Evolutionary conservation across 2,797 vertebrate species (phyloP).

Genomic region (Iguana delicatissima): DNA sequence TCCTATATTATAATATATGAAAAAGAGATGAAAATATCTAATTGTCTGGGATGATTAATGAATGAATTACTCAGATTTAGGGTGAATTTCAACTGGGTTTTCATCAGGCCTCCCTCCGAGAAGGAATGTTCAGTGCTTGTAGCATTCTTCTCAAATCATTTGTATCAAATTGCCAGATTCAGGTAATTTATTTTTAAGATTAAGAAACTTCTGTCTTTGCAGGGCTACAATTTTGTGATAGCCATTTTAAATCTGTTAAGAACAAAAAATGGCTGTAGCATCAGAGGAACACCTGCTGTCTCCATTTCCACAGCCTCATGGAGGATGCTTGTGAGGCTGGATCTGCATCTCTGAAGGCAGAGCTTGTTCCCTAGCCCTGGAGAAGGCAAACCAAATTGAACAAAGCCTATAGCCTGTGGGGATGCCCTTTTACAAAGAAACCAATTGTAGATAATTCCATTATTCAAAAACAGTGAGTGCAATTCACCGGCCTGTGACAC

Average conservation of each 20-base stretch:
- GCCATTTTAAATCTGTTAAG: not conserved
- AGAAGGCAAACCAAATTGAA: not conserved
- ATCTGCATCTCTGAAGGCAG: not conserved
- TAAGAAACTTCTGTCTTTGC: not conserved
- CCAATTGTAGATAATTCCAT: not conserved
- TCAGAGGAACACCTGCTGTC: not conserved
- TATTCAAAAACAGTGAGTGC: not conserved
- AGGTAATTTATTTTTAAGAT: conserved; percentile 12
- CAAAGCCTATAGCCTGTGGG: not conserved
- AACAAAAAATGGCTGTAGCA: not conserved
- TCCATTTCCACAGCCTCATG: not conserved
- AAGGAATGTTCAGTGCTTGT: not conserved
- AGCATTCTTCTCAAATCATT: conserved; percentile 26
- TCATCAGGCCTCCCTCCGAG: not conserved
- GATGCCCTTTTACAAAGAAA: not conserved
- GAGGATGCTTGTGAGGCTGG: not conserved
- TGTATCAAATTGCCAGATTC: conserved; percentile 17
- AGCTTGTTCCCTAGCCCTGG: not conserved
- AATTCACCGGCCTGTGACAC: not conserved
- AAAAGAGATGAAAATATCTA: conserved; percentile 1
- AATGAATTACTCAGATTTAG: conserved; percentile 21
- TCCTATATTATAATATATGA: not conserved
- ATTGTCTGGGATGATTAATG: conserved; percentile 1
- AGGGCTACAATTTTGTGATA: not conserved
- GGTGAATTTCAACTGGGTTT: conserved; percentile 6